Evolutionary conservation across 2,888 invertebrate genomes (phyloP), one percentile per base, ranked within the genome.

Genomic region (Tenthredo mesomela): DNA sequence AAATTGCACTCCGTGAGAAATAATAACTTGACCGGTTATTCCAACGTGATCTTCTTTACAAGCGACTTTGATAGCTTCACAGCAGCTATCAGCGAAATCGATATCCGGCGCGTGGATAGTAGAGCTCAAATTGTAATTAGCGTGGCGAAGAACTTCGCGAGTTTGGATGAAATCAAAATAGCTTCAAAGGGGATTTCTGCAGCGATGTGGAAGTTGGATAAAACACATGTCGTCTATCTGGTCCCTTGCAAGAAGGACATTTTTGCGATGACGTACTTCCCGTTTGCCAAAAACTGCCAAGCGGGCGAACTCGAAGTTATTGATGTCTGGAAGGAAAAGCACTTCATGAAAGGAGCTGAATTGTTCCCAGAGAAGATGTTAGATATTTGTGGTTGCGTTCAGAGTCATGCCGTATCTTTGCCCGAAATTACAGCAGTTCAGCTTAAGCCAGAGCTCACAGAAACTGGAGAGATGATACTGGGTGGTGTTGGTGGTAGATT

Each of bases 401-500:
- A 75, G 12, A 50, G 29, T 18, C 50, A 54, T 50, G 18, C 75
- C 5, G 18, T 47, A 12, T 2, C n/a, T 50, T 18, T 50, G 0
- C 5, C 5, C 12, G 1, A 2, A 4, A 4, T 2, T 50, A 6
- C 10, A 9, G 0, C 2, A 15, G 7, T 75, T 25, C 50, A 54
- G 0, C 18, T 58, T 21, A 6, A 21, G 1, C 0, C 0, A 37
- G 70, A 70, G 5, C 15, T 70, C 1, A 10, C 71, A 10, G 71
- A 71, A 71, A 71, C 71, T 12, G 71, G 71, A 18, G 21, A 43
- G 21, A 21, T 4, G 10, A 40, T 71, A 21, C 71, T 71, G n/a
- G 71, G 71, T 40, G 71, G 71, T 21, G 71, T 71, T 43, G 71
- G 40, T 21, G 71, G 71, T n/a, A 43, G 71, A 71, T 43, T 71